Evolutionary conservation across 2,797 vertebrate genomes (phyloP).

Genomic region (Sus cebifrons): DNA sequence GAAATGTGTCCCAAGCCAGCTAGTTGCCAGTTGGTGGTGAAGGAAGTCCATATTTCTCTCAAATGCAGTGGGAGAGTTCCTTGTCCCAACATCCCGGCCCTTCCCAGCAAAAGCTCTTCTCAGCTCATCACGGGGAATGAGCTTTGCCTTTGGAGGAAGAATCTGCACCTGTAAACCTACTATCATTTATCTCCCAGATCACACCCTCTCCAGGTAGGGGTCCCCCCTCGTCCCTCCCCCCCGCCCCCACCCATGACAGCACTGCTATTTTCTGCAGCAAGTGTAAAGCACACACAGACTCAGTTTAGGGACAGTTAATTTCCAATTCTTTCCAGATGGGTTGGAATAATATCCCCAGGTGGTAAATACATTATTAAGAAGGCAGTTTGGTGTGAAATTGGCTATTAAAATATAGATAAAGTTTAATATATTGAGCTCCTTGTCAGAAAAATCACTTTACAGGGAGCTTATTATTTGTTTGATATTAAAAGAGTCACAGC

Average conservation of each 20-base stretch:
- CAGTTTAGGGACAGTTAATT: constrained; percentile 94
- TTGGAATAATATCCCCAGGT: constrained; percentile 94
- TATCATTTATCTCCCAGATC: constrained; percentile 56
- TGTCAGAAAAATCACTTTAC: constrained; percentile 94
- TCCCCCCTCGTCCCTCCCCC: neutral
- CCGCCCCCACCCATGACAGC: constrained; percentile 81
- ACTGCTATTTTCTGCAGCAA: constrained; percentile 88
- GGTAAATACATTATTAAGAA: constrained; percentile 95
- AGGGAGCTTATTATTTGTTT: constrained; percentile 94
- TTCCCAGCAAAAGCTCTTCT: neutral
- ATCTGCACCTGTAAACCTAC: neutral
- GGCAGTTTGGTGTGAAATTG: constrained; percentile 95
- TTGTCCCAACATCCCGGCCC: neutral
- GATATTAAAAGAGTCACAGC: constrained; percentile 94
- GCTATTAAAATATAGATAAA: constrained; percentile 95
- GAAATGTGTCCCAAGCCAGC: neutral
- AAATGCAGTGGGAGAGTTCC: neutral
- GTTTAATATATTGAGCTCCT: constrained; percentile 94
- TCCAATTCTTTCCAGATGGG: constrained; percentile 94
- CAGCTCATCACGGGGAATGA: neutral
- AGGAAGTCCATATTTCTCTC: neutral
- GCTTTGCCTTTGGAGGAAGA: constrained; percentile 40
- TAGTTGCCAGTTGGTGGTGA: neutral
- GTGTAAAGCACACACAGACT: constrained; percentile 90
- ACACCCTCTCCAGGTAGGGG: constrained; percentile 51